phyloP scores from a whole-genome alignment of 2,113 vertebrate genomes.

The Ramphastos sulfuratus region DNA sequence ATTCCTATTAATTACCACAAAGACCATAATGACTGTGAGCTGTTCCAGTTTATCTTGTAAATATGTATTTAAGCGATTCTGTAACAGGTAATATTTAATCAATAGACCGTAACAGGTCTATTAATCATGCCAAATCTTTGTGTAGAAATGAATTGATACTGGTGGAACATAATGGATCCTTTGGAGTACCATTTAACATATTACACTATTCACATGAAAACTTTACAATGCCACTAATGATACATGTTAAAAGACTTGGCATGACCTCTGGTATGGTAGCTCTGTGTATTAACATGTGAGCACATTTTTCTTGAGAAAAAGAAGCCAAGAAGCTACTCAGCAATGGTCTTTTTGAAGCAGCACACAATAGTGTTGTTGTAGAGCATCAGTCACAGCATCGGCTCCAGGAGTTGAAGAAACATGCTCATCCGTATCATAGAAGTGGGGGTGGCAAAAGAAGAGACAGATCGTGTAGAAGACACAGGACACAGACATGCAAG shows the following conservation, averaged over 20 bases:
- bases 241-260: neutral
- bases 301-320: neutral
- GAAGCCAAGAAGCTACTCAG: neutral
- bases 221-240: neutral
- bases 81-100: conserved; percentile 70
- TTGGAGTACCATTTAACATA: neutral
- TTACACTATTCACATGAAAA: neutral
- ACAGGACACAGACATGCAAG: neutral
- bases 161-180: conserved; percentile 34
- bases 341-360: neutral
- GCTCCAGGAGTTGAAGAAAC: neutral
- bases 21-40: conserved; percentile 61
- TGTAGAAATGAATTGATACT: conserved; percentile 54
- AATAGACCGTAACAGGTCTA: conserved; percentile 44
- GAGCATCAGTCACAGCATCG: neutral
- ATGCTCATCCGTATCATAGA: neutral
- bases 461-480: neutral
- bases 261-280: neutral
- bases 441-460: neutral
- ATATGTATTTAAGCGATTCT: conserved; percentile 67
- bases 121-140: conserved; percentile 70
- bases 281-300: neutral
- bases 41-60: conserved; percentile 67
- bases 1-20: conserved; percentile 79
- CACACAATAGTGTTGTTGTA: neutral